Percentiles rank a stretch among this genome's conserved stretches.
These are phyloP conservation scores for Clostera curtula DNA, from an alignment of 2,888 invertebrate species.

Conservation along the genomic window DNA sequence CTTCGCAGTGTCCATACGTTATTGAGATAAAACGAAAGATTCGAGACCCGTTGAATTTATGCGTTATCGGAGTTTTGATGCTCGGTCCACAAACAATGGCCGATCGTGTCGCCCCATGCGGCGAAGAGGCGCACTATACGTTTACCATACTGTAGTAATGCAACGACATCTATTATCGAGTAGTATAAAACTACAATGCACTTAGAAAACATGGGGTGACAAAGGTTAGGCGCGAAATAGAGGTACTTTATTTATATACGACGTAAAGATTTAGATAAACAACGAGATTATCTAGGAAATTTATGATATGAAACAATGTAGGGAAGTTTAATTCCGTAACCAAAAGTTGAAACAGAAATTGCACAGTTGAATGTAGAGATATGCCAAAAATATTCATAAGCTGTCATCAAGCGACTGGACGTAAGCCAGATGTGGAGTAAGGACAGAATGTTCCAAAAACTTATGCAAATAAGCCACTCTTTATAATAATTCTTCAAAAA, in stretches of 20 bases:
- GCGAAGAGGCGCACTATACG: constrained; percentile 43
- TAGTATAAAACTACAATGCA: constrained; percentile 37
- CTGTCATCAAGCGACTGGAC: constrained; percentile 73
- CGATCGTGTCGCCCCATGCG: constrained; percentile 72
- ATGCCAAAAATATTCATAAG: constrained; percentile 74
- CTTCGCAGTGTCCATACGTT: constrained; percentile 74
- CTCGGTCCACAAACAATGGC: constrained; percentile 59
- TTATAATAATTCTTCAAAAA: constrained; percentile 65
- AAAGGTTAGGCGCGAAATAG: constrained; percentile 32
- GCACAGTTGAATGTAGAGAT: constrained; percentile 53
- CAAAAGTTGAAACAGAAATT: constrained; percentile 54
- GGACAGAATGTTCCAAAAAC: constrained; percentile 71
- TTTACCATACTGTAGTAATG: constrained; percentile 19
- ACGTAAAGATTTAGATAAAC: constrained; percentile 26
- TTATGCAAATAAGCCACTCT: constrained; percentile 63
- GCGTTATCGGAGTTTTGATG: constrained; percentile 68
- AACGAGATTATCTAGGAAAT: constrained; percentile 10
- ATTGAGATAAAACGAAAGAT: constrained; percentile 73
- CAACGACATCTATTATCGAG: constrained; percentile 64
- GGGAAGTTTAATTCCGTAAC: constrained; percentile 35
- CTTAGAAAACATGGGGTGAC: constrained; percentile 23
- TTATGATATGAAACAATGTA: constrained; percentile 7
- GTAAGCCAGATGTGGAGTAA: constrained; percentile 66
- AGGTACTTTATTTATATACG: constrained; percentile 30
- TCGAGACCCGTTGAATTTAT: constrained; percentile 66